Conservation (phyloP, 2,797 vertebrate species). For the Fistularia commersonii region DNA sequence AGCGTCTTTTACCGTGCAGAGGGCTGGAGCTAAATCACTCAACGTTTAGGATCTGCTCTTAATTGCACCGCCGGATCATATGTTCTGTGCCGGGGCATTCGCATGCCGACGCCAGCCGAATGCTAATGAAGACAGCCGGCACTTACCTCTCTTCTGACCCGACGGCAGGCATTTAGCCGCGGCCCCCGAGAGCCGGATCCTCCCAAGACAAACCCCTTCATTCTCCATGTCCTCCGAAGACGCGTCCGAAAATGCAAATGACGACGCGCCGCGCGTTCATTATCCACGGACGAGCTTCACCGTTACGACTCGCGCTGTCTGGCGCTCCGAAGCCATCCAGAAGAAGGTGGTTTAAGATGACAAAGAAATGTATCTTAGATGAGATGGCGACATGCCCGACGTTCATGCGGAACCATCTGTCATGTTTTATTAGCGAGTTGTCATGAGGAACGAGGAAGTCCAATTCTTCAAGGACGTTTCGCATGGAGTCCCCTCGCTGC, state of each 20-base stretch:
- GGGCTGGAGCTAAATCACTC: too few relatives aligned
- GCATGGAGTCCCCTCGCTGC: constrained; percentile 7
- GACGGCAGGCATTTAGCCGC: too few relatives aligned
- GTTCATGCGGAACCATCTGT: constrained; percentile 35
- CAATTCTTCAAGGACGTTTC: constrained; percentile 40
- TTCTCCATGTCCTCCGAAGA: too few relatives aligned
- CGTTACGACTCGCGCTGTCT: constrained; percentile 22
- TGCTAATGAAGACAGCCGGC: too few relatives aligned
- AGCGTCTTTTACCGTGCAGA: too few relatives aligned
- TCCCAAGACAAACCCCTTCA: too few relatives aligned
- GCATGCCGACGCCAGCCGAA: too few relatives aligned
- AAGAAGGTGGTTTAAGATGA: constrained; percentile 38
- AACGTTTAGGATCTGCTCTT: too few relatives aligned
- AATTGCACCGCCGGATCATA: too few relatives aligned
- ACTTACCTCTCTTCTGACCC: too few relatives aligned
- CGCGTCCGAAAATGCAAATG: constrained; percentile 1
- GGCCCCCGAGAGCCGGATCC: too few relatives aligned
- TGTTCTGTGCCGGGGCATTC: too few relatives aligned
- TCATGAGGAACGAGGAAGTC: constrained; percentile 39
- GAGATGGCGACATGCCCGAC: constrained; percentile 24
- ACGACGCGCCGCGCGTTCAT: constrained; percentile 6
- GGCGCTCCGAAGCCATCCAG: constrained; percentile 30
- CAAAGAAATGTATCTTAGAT: constrained; percentile 28
- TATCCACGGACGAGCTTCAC: constrained; percentile 5
- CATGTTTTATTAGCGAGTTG: constrained; percentile 51